A percentile compares a stretch with the other conserved stretches of the same genome.
Evolutionary conservation across 1,140 invertebrate species (phyloP).

Genomic region (Monochamus saltuarius): DNA sequence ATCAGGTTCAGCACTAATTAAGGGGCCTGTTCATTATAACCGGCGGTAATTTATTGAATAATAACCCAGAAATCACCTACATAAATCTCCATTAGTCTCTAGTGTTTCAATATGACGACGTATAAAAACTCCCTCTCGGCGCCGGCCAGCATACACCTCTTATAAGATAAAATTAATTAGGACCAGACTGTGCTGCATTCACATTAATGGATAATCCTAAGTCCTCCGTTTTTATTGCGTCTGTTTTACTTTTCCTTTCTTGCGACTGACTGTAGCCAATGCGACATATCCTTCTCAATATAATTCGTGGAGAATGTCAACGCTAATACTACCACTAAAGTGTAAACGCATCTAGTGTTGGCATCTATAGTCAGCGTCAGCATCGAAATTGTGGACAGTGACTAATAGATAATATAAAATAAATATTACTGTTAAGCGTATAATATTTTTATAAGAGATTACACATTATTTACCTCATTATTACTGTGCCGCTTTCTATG

Average conservation of each 20-base stretch:
- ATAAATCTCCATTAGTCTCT: constrained; percentile 48
- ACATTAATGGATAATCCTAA: constrained; percentile 5
- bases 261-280: not conserved
- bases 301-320: not conserved
- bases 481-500: too few species aligned
- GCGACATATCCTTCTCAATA: not conserved
- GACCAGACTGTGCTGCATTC: not conserved
- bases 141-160: constrained; percentile 38
- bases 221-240: constrained; percentile 1
- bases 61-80: constrained; percentile 49
- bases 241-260: not conserved
- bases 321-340: too few species aligned
- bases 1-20: constrained; percentile 49
- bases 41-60: constrained; percentile 50
- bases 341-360: too few species aligned
- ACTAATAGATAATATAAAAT: too few species aligned
- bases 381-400: too few species aligned
- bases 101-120: constrained; percentile 38
- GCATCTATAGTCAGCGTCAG: too few species aligned
- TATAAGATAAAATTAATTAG: constrained; percentile 40
- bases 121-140: constrained; percentile 31
- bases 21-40: constrained; percentile 46
- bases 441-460: too few species aligned
- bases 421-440: too few species aligned
- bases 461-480: too few species aligned